Conservation (phyloP, 2,797 vertebrate species). For the Pseudochirops cupreus region DNA sequence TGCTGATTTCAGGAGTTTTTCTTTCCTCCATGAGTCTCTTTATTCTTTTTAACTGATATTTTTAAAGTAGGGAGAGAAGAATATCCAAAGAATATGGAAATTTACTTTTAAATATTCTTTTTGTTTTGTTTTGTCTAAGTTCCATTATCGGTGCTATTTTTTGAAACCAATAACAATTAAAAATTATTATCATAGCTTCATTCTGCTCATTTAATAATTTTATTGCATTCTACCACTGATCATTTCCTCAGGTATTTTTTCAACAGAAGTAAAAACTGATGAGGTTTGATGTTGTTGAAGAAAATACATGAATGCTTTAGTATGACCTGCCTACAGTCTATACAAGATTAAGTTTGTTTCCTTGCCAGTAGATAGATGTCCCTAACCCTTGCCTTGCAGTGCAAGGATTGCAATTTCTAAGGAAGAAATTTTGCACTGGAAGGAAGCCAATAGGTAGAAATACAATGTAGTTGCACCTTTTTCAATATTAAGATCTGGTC, state of each 20-base stretch:
- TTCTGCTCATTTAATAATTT: conserved; percentile 47
- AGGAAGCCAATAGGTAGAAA: neutral
- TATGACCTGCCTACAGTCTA: neutral
- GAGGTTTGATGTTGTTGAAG: neutral
- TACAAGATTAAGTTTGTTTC: conserved; percentile 16
- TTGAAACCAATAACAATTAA: conserved; percentile 36
- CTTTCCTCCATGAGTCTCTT: conserved; percentile 49
- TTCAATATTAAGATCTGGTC: neutral
- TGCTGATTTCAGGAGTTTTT: conserved; percentile 63
- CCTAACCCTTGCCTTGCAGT: neutral
- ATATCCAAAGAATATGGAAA: conserved; percentile 51
- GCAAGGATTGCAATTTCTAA: conserved; percentile 12
- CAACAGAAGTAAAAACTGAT: neutral
- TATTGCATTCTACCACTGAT: neutral
- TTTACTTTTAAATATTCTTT: conserved; percentile 18
- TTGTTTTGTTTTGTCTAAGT: neutral
- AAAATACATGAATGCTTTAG: conserved; percentile 17
- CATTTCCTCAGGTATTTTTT: conserved; percentile 27
- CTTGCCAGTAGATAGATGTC: neutral
- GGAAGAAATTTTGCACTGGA: neutral
- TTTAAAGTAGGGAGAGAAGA: conserved; percentile 38
- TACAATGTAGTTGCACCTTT: neutral
- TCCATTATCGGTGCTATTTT: conserved; percentile 50
- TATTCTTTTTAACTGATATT: conserved; percentile 53
- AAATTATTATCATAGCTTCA: conserved; percentile 36